A percentile compares a stretch with the other conserved stretches of the same genome.
phyloP scores from a whole-genome alignment of 1,140 invertebrate genomes.

The Pseudachorutes palmiensis region DNA sequence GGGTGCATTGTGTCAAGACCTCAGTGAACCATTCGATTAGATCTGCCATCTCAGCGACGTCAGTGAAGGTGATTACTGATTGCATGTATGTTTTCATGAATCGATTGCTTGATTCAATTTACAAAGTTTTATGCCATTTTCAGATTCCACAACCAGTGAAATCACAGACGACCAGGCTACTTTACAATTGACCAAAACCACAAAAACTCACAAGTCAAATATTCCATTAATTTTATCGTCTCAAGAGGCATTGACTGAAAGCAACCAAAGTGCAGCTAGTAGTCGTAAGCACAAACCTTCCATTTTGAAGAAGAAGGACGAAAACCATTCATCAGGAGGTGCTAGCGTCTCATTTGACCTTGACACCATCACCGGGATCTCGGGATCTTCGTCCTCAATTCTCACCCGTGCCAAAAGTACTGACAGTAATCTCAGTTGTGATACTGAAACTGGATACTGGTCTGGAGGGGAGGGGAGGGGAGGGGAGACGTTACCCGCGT shows the following conservation, averaged over 20 bases:
- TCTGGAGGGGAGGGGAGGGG: conserved; percentile 23
- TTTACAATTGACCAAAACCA: no score
- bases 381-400: no score
- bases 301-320: conserved; percentile 32
- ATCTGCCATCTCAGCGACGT: no score
- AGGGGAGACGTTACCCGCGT: no score
- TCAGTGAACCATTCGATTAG: neutral
- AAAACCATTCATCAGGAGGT: conserved; percentile 6
- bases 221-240: neutral
- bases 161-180: no score
- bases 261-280: neutral
- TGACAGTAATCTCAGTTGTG: conserved; percentile 29
- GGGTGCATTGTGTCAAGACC: no score
- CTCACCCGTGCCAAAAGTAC: conserved; percentile 27
- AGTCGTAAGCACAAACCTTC: conserved; percentile 22
- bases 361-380: neutral
- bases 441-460: conserved; percentile 34
- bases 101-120: no score
- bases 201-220: no score
- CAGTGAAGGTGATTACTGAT: neutral
- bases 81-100: neutral
- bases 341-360: conserved; percentile 30
- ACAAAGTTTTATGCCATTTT: no score
- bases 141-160: no score
- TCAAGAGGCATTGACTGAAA: neutral